These are phyloP conservation scores for Episyrphus balteatus DNA, from an alignment of 1,140 invertebrate species.

Conservation along the genomic window DNA sequence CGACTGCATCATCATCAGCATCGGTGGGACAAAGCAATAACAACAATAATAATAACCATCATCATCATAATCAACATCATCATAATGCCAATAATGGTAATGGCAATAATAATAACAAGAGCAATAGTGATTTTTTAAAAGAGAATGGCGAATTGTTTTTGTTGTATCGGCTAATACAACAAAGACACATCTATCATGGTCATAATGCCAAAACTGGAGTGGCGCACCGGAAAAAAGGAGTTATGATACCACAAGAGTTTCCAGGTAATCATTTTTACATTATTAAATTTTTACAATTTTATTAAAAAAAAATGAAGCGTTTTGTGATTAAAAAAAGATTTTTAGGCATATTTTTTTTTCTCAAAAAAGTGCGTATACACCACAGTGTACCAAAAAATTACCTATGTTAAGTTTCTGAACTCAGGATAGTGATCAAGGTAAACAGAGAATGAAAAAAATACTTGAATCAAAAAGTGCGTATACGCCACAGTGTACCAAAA, in stretches of 20 bases:
- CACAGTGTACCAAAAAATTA: too few species aligned
- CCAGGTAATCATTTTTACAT: constrained; percentile 32
- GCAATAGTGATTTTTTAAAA: constrained; percentile 8
- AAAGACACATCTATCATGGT: constrained; percentile 32
- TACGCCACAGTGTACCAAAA: too few species aligned
- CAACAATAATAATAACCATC: neutral
- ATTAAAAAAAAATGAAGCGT: too few species aligned
- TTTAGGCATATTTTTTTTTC: too few species aligned
- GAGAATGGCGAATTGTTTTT: constrained; percentile 28
- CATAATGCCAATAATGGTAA: constrained; percentile 3
- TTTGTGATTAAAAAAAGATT: too few species aligned
- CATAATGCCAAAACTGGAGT: constrained; percentile 27
- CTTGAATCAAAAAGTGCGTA: too few species aligned
- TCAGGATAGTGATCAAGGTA: too few species aligned
- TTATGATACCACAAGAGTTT: constrained; percentile 36
- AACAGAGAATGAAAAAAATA: too few species aligned
- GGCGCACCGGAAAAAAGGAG: constrained; percentile 29
- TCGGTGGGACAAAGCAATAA: too few species aligned
- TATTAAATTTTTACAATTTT: too few species aligned
- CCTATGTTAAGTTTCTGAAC: too few species aligned
- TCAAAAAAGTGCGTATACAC: too few species aligned
- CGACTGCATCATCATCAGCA: constrained; percentile 23
- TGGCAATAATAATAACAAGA: neutral
- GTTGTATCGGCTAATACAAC: constrained; percentile 28
- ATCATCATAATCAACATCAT: neutral